Conservation (phyloP, 1,140 invertebrate species). For the Caenorhabditis remanei region DNA sequence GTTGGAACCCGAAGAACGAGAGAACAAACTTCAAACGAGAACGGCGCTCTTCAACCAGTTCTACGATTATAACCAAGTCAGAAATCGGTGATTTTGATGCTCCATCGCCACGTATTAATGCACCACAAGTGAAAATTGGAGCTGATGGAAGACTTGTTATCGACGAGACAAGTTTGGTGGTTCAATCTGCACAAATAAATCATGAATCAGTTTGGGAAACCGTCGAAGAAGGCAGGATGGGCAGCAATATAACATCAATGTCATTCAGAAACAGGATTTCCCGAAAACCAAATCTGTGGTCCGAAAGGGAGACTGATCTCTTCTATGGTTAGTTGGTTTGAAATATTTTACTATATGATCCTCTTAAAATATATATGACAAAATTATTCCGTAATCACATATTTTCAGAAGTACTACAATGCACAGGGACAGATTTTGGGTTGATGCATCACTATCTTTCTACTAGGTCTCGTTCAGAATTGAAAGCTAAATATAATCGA, state of each 20-base stretch:
- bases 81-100: slow-evolving; percentile 20
- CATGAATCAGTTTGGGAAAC: slow-evolving; percentile 56
- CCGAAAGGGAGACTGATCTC: slow-evolving; percentile 61
- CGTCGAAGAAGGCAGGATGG: slow-evolving; percentile 56
- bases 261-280: slow-evolving; percentile 55
- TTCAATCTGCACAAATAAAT: slow-evolving; percentile 7
- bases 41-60: background rate
- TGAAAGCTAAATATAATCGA: slow-evolving; percentile 61
- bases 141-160: slow-evolving; percentile 52
- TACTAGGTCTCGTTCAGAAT: slow-evolving; percentile 44
- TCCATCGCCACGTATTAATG: slow-evolving; percentile 7
- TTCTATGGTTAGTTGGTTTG: slow-evolving; percentile 55
- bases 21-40: slow-evolving; percentile 21
- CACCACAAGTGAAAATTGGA: slow-evolving; percentile 62
- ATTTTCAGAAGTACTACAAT: slow-evolving; percentile 60
- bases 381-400: too few species aligned
- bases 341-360: too few species aligned
- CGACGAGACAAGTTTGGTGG: slow-evolving; percentile 56
- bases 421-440: slow-evolving; percentile 63
- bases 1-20: slow-evolving; percentile 60
- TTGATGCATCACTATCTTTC: slow-evolving; percentile 64
- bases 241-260: slow-evolving; percentile 54
- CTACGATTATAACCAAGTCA: slow-evolving; percentile 13
- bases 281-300: slow-evolving; percentile 56
- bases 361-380: too few species aligned